Base-by-base conservation (phyloP, 2,113 vertebrate genomes). In the Phrynocephalus versicolor region DNA sequence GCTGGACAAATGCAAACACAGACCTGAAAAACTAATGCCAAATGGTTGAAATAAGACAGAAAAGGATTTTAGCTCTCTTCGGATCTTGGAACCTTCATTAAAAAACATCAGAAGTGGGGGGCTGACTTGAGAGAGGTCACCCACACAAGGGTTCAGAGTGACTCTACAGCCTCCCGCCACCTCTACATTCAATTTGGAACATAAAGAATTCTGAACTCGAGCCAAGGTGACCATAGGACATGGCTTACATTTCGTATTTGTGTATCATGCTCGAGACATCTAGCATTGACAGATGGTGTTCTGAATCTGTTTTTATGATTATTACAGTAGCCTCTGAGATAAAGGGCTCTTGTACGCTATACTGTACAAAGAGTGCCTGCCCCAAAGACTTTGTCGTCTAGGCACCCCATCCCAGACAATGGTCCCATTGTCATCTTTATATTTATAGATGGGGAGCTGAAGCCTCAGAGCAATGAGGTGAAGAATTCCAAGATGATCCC, bases 91-190 rank as follows among this genome's bases (percentile, higher is more conserved):
- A 82, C 8, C 67, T 85, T 88, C 55, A 83, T 86, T 92, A 92
- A 94, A 92, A 85, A 87, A 89, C 91, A 91, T 84, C 79, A 92
- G 89, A 88, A 94, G 83, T 81, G 87, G 86, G 79, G 91, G 89
- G 41, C 88, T 91, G 90, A 84, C 90, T 90, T 91, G 90, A 86
- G 90, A 94, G 89, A 89, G 89, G 88, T 91, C 84, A 88, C 90
- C 93, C 83, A 89, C 83, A 89, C 92, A 91, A 82, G 27, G 12
- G 64, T 85, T 87, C 86, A 84, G 92, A 92, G 90, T 90, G 89
- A 89, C 91, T 89, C 81, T 85, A 84, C 88, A 92, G 87, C 92
- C 92, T 60, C 91, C 90, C 92, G 91, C 82, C 69, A 69, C 85
- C 58, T 87, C 85, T 92, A 90, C 87, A 78, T 78, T 57, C 64